A percentile compares a stretch with the other conserved stretches of the same genome.
Conservation (phyloP, 2,113 vertebrate genomes). For the Actenoides hombroni region DNA sequence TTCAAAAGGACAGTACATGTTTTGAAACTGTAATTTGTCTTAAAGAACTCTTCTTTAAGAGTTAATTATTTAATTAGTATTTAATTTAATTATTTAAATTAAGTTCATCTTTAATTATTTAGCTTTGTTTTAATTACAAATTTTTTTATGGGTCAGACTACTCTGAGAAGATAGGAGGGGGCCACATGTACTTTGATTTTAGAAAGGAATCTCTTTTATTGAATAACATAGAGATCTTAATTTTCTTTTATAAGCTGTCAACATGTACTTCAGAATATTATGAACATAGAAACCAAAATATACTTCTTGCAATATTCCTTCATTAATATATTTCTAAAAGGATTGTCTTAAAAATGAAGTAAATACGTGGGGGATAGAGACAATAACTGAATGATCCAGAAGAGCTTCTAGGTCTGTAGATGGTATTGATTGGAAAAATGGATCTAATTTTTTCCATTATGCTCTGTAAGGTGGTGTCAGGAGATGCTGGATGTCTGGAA, state of each 20-base stretch:
- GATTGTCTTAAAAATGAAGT: neutral
- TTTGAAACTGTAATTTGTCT: neutral
- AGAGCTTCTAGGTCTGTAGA: neutral
- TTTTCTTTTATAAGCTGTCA: neutral
- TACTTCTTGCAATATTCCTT: neutral
- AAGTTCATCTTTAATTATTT: too few species aligned
- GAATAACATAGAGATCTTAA: neutral
- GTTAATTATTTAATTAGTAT: too few species aligned
- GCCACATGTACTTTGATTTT: too few species aligned
- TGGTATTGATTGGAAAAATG: conserved; percentile 12
- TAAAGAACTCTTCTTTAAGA: neutral
- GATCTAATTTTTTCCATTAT: conserved; percentile 14
- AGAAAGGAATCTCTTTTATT: neutral
- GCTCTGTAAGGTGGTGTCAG: conserved; percentile 6
- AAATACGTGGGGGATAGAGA: neutral
- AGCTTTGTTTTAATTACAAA: too few species aligned
- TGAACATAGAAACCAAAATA: neutral
- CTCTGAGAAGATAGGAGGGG: too few species aligned
- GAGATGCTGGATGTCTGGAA: neutral
- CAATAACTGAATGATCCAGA: neutral
- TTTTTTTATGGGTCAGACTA: too few species aligned
- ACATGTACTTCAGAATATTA: neutral
- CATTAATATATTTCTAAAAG: neutral
- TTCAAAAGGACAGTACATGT: neutral
- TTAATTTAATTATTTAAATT: too few species aligned